These are phyloP conservation scores for Panopea generosa DNA, from an alignment of 2,888 invertebrate species.

Conservation along the genomic window DNA sequence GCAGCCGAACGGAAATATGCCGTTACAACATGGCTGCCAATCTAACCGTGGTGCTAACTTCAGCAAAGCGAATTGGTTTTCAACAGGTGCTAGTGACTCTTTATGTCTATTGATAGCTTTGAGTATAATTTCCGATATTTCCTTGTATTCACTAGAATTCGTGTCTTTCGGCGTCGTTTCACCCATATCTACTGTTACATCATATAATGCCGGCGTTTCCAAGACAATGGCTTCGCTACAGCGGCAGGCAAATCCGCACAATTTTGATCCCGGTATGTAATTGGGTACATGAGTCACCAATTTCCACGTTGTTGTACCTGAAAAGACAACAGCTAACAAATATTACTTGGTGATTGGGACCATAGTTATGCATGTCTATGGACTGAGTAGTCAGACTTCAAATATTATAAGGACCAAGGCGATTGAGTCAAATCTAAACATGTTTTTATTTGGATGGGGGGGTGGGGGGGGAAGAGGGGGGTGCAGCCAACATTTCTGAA, in stretches of 20 bases:
- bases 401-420: too few relatives aligned
- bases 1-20: conserved; percentile 78
- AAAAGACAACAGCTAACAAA: too few relatives aligned
- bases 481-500: too few relatives aligned
- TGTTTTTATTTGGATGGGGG: too few relatives aligned
- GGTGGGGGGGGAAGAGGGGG: too few relatives aligned
- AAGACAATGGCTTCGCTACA: conserved; percentile 81
- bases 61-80: conserved; percentile 73
- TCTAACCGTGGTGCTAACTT: conserved; percentile 81
- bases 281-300: conserved; percentile 80
- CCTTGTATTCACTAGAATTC: conserved; percentile 48
- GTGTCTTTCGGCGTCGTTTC: conserved; percentile 83
- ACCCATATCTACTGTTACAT: conserved; percentile 85
- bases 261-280: conserved; percentile 76
- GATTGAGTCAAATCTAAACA: too few relatives aligned
- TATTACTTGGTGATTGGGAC: too few relatives aligned
- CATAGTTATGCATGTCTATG: too few relatives aligned
- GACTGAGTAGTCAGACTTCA: too few relatives aligned
- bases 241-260: conserved; percentile 71
- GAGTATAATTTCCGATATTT: conserved; percentile 58
- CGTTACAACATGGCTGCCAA: conserved; percentile 85
- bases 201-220: conserved; percentile 85
- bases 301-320: conserved; percentile 81
- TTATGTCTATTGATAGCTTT: conserved; percentile 73
- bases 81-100: conserved; percentile 66